These are phyloP conservation scores for Phyllopteryx taeniolatus DNA, from an alignment of 2,113 vertebrate species.

Conservation along the genomic window DNA sequence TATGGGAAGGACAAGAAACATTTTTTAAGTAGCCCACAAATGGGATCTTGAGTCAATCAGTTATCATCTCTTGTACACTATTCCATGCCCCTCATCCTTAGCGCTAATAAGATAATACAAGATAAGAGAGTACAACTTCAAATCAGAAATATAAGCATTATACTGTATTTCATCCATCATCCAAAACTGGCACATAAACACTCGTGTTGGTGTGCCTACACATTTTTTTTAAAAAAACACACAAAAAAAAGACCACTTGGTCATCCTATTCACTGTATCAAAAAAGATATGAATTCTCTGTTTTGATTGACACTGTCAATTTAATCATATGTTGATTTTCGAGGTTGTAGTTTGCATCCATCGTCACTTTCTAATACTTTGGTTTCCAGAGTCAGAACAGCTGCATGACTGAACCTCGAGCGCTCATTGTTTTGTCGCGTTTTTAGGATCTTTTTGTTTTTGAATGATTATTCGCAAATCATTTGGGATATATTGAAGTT, in stretches of 20 bases:
- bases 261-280: background rate
- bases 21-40: no score
- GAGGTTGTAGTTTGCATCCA: background rate
- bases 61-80: background rate
- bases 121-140: no score
- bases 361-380: background rate
- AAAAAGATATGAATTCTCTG: background rate
- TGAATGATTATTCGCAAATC: background rate
- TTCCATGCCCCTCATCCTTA: no score
- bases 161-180: no score
- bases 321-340: background rate
- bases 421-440: no score
- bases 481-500: background rate
- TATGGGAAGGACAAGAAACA: background rate
- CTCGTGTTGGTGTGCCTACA: no score
- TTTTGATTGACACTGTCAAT: background rate
- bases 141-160: no score
- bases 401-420: background rate
- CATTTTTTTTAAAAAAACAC: background rate
- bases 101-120: no score
- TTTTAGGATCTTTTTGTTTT: no score
- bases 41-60: no score
- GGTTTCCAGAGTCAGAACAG: background rate
- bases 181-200: no score
- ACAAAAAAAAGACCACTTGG: background rate